Evolutionary conservation across 2,113 vertebrate genomes (phyloP), one percentile per base, ranked within the genome.

Genomic region (Glaucidium brasilianum): DNA sequence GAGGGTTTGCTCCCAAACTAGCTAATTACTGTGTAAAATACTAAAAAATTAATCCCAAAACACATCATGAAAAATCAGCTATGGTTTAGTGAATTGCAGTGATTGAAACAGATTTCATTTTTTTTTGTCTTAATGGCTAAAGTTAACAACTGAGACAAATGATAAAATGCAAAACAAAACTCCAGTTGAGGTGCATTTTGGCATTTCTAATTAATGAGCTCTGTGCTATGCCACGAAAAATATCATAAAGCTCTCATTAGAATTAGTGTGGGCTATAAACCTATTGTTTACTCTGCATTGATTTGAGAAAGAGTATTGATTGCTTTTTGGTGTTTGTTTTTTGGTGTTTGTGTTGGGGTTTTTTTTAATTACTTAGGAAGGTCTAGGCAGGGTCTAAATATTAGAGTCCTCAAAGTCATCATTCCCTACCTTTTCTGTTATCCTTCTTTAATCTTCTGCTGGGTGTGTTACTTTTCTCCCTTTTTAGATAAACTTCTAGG

Each of bases 1-100:
- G 90, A 96, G 5, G 20, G 16, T 76, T 87, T 95, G 85, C 74
- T 94, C 58, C 88, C 81, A 71, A 67, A 84, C 92, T 89, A 80
- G 34, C 79, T 95, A 92, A 85, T 81, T 91, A 56, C 66, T 56
- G 34, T 47, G 58, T 89, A 68, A 94, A 95, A 93, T 77, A 53
- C 11, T 94, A 67, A 90, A 95, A 93, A 64, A 53, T 69, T 72
- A 91, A 82, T 94, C 85, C 56, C 60, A 68, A 92, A 92, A 10
- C 26, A 29, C 27, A 58, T 45, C 0, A 59, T 56, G 73, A 94
- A 82, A 56, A 84, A 78, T 78, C 52, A 91, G 76, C 60, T 75
- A 37, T 86, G 39, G 15, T 16, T 62, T 75, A 68, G 68, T 87
- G 85, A 86, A 75, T 53, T 90, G 34, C 81, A 34, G 35, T 77